Percentiles rank a stretch among this genome's conserved stretches.
Conservation (phyloP, 2,888 invertebrate genomes). For the Ophioninae sp. region DNA sequence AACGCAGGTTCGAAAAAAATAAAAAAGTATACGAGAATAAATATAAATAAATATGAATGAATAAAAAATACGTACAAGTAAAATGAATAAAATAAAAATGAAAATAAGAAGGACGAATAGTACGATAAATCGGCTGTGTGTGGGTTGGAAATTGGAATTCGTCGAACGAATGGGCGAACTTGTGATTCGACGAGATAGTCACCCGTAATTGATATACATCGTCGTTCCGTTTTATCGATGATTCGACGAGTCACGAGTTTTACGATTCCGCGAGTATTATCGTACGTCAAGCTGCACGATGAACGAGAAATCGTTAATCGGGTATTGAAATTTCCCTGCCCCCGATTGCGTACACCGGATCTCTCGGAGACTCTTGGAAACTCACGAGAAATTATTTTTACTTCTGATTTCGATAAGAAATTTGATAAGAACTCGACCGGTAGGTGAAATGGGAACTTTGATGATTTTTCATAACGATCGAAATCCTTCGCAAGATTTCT, state of each 20-base stretch:
- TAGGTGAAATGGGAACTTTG: slow-evolving; percentile 27
- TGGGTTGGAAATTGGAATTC: slow-evolving; percentile 26
- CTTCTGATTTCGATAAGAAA: slow-evolving; percentile 18
- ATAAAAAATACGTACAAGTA: too few relatives aligned
- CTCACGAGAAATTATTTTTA: slow-evolving; percentile 26
- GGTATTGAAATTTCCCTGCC: slow-evolving; percentile 25
- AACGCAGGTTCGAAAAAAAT: too few relatives aligned
- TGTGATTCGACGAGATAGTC: neutral
- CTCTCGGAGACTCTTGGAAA: slow-evolving; percentile 36
- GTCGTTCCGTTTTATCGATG: slow-evolving; percentile 3
- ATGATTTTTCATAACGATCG: neutral
- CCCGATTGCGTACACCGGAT: slow-evolving; percentile 41
- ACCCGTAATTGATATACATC: neutral
- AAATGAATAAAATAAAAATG: neutral
- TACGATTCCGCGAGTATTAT: slow-evolving; percentile 7
- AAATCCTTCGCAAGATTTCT: slow-evolving; percentile 4
- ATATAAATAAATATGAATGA: too few relatives aligned
- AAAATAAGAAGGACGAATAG: too few relatives aligned
- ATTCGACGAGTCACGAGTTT: slow-evolving; percentile 5
- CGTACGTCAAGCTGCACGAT: neutral
- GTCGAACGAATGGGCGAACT: neutral
- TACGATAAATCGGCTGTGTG: neutral
- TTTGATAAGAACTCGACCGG: slow-evolving; percentile 22
- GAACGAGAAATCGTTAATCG: slow-evolving; percentile 40
- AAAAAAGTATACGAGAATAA: too few relatives aligned